phyloP scores from a whole-genome alignment of 2,888 invertebrate species.

The Campopleginae sp. region DNA sequence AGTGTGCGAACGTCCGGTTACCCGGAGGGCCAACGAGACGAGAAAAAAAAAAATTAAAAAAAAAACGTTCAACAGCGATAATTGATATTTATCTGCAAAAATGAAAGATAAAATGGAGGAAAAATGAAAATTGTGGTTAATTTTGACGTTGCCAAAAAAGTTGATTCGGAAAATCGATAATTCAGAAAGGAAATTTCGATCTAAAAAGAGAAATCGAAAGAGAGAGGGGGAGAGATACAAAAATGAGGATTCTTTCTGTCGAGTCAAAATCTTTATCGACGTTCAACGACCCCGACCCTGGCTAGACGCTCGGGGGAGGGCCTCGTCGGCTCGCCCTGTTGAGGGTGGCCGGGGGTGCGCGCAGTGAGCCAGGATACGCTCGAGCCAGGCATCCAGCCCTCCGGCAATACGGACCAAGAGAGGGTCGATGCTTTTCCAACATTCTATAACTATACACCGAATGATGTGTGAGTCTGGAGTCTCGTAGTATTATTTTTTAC shows the following conservation, averaged over 20 bases:
- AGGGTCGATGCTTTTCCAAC: slow-evolving; percentile 43
- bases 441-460: slow-evolving; percentile 5
- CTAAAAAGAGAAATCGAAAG: not conserved
- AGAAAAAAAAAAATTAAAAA: slow-evolving; percentile 27
- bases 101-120: slow-evolving; percentile 35
- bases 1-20: slow-evolving; percentile 37
- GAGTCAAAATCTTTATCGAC: slow-evolving; percentile 84
- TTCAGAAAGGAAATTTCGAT: not conserved
- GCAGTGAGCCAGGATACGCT: slow-evolving; percentile 70
- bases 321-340: slow-evolving; percentile 62
- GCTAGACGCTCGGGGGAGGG: slow-evolving; percentile 80
- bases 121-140: no score
- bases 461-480: slow-evolving; percentile 27
- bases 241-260: slow-evolving; percentile 69
- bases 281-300: slow-evolving; percentile 84
- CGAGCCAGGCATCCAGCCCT: slow-evolving; percentile 64
- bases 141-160: no score
- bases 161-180: not conserved
- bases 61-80: not conserved
- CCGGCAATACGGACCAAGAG: slow-evolving; percentile 52
- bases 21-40: slow-evolving; percentile 51
- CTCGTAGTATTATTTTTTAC: slow-evolving; percentile 1
- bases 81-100: not conserved
- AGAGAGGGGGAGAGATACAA: slow-evolving; percentile 46
- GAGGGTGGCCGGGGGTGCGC: slow-evolving; percentile 72